Evolutionary conservation across 2,888 invertebrate genomes (phyloP).

Genomic region (Palloptera scutellata): DNA sequence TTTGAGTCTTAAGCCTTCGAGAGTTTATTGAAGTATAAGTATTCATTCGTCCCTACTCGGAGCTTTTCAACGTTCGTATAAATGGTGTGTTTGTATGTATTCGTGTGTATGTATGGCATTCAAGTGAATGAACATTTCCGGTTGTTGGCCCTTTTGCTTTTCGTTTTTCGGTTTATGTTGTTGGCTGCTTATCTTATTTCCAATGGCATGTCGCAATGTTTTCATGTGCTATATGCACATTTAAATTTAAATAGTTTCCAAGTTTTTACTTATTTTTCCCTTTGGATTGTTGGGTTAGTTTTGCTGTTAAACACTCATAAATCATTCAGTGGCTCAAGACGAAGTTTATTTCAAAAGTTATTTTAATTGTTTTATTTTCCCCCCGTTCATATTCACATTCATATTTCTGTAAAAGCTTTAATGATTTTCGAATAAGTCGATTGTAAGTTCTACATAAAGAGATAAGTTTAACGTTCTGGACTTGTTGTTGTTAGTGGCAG

Average conservation of each 20-base stretch:
- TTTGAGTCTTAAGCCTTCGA: not conserved
- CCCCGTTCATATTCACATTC: not conserved
- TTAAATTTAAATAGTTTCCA: slow-evolving; percentile 24
- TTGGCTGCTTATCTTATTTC: not conserved
- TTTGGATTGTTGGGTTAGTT: not conserved
- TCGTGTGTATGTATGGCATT: slow-evolving; percentile 37
- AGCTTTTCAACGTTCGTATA: slow-evolving; percentile 49
- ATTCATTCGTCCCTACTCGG: slow-evolving; percentile 37
- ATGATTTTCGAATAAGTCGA: slow-evolving; percentile 26
- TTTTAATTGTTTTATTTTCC: not conserved
- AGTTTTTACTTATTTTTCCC: not conserved
- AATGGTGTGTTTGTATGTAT: slow-evolving; percentile 21
- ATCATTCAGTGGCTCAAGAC: slow-evolving; percentile 12
- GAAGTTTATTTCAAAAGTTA: slow-evolving; percentile 8
- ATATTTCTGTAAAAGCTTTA: slow-evolving; percentile 16
- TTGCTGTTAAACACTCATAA: slow-evolving; percentile 9
- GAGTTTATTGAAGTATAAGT: not conserved
- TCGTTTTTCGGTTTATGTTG: not conserved
- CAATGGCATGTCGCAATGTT: not conserved
- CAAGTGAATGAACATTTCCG: slow-evolving; percentile 59
- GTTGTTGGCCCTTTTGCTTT: slow-evolving; percentile 15
- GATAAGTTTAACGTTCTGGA: not conserved
- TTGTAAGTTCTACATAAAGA: not conserved
- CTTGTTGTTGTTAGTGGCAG: not conserved
- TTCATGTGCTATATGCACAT: slow-evolving; percentile 9